A percentile compares a stretch with the other conserved stretches of the same genome.
These are phyloP conservation scores for Cremastinae sp. DNA, from an alignment of 2,888 invertebrate species.

Conservation along the genomic window DNA sequence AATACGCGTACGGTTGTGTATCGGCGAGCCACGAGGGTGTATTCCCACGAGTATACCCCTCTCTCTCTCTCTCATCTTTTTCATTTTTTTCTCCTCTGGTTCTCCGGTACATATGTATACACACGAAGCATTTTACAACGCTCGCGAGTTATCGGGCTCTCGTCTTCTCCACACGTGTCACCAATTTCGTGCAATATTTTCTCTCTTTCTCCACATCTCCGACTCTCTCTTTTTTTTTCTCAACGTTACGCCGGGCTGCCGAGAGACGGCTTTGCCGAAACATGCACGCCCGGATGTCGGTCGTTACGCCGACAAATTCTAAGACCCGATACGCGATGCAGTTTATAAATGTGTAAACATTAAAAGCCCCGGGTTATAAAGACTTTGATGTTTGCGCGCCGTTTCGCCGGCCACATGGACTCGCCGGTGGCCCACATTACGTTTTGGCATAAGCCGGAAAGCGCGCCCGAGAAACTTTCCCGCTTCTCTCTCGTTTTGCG, in stretches of 20 bases:
- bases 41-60: constrained; percentile 58
- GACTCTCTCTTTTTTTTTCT: constrained; percentile 30
- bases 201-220: constrained; percentile 18
- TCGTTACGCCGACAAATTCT: constrained; percentile 66
- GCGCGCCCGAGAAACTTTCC: constrained; percentile 40
- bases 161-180: constrained; percentile 67
- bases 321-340: constrained; percentile 50
- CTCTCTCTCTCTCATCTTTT: constrained; percentile 5
- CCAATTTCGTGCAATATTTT: constrained; percentile 66
- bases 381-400: constrained; percentile 58
- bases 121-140: constrained; percentile 34
- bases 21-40: constrained; percentile 15
- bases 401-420: constrained; percentile 41
- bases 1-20: constrained; percentile 30
- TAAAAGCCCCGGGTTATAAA: constrained; percentile 30
- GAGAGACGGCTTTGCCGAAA: constrained; percentile 40
- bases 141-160: constrained; percentile 42
- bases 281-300: constrained; percentile 64
- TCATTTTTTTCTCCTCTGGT: constrained; percentile 2
- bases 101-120: constrained; percentile 5
- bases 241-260: constrained; percentile 23
- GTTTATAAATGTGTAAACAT: constrained; percentile 21
- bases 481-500: constrained; percentile 19
- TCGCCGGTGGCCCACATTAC: constrained; percentile 50
- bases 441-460: constrained; percentile 54